A percentile compares a stretch with the other conserved stretches of the same genome.
Conservation (phyloP, 2,797 vertebrate species). For the Dicrostonyx torquatus region DNA sequence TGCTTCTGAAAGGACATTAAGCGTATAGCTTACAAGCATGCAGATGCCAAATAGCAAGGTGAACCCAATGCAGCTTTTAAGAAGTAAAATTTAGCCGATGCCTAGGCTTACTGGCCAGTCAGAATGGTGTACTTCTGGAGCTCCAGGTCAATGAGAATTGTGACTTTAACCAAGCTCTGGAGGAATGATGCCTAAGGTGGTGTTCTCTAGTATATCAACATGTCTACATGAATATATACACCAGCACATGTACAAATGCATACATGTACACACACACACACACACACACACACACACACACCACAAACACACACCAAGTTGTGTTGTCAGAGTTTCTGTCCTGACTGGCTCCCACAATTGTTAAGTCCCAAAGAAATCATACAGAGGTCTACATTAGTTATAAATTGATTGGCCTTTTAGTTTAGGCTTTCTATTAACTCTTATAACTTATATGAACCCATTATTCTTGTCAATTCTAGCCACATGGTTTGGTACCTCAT, state of each 20-base stretch:
- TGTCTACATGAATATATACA: background rate
- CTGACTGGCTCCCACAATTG: accelerated
- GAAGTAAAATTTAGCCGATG: background rate
- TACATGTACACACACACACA: background rate
- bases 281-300: background rate
- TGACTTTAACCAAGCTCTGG: background rate
- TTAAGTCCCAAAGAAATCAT: no score
- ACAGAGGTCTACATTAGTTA: no score
- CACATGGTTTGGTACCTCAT: no score
- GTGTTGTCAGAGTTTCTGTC: no score
- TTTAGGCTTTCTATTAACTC: no score
- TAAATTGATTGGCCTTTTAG: no score
- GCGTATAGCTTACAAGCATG: no score
- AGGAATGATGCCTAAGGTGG: background rate
- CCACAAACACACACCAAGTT: background rate
- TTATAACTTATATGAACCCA: no score
- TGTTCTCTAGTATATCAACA: background rate
- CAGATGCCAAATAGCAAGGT: no score
- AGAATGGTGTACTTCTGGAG: background rate
- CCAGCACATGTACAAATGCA: background rate
- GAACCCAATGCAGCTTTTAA: background rate
- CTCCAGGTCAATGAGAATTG: background rate
- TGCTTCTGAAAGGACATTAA: no score
- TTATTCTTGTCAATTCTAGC: no score
- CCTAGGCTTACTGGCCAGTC: background rate